A percentile compares a stretch with the other conserved stretches of the same genome.
Conservation (phyloP, 2,888 invertebrate genomes). For the Diachrysia chrysitis region DNA sequence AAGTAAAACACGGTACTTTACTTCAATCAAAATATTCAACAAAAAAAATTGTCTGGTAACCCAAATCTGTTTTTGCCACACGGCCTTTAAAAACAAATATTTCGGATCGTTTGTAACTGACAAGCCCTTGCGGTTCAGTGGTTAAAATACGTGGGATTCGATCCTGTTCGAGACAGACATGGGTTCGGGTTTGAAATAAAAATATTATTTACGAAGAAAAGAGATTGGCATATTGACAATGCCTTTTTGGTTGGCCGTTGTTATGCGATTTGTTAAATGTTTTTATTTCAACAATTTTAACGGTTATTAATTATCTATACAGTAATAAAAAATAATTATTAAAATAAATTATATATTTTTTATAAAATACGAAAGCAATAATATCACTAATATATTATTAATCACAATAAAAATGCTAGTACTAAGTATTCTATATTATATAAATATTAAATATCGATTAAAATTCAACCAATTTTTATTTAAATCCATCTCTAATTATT, state of each 20-base stretch:
- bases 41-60: not conserved
- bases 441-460: not conserved
- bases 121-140: constrained; percentile 63
- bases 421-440: too few species aligned
- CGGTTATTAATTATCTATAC: too few species aligned
- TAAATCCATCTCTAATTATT: not conserved
- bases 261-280: not conserved
- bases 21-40: not conserved
- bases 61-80: constrained; percentile 12
- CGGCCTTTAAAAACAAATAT: constrained; percentile 28
- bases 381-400: too few species aligned
- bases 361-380: not conserved
- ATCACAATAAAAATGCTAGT: too few species aligned
- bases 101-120: constrained; percentile 62
- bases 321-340: not conserved
- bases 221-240: constrained; percentile 39
- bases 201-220: constrained; percentile 45
- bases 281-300: not conserved
- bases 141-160: constrained; percentile 70
- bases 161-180: constrained; percentile 56
- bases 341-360: not conserved
- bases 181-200: constrained; percentile 46
- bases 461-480: not conserved
- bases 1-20: not conserved
- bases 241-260: constrained; percentile 24